Percentiles rank a stretch among this genome's conserved stretches.
phyloP scores from a whole-genome alignment of 2,797 vertebrate species.

The Pelobates cultripes region DNA sequence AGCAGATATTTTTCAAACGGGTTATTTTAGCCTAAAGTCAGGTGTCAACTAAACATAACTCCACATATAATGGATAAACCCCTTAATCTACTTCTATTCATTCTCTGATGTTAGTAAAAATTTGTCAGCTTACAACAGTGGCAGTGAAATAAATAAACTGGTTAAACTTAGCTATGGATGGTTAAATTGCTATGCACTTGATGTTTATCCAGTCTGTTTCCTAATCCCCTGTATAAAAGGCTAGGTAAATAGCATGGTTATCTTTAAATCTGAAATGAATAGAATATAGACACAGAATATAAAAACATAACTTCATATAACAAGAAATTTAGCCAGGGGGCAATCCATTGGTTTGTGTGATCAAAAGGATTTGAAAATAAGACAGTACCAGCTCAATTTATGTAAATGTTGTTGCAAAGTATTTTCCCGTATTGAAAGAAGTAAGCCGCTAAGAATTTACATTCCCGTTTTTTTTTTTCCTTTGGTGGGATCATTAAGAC shows the following conservation, averaged over 20 bases:
- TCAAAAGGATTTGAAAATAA: conserved; percentile 38
- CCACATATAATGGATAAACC: too few species aligned
- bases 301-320: conserved; percentile 37
- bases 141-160: conserved; percentile 5
- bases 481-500: not conserved
- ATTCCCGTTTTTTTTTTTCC: conserved; percentile 2
- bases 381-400: conserved; percentile 29
- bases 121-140: not conserved
- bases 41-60: too few species aligned
- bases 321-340: conserved; percentile 25
- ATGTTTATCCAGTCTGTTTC: conserved; percentile 43
- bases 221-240: conserved; percentile 37
- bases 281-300: conserved; percentile 36
- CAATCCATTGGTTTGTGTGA: conserved; percentile 43
- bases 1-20: too few species aligned
- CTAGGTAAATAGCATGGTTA: conserved; percentile 40
- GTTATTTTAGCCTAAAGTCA: too few species aligned
- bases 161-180: conserved; percentile 35
- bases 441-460: conserved; percentile 9
- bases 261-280: conserved; percentile 41
- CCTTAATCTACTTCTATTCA: too few species aligned
- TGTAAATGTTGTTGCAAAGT: conserved; percentile 39
- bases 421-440: conserved; percentile 32
- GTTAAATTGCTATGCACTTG: conserved; percentile 34
- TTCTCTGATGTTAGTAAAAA: too few species aligned